phyloP scores from a whole-genome alignment of 2,888 invertebrate genomes.

The Anthrax anthrax region DNA sequence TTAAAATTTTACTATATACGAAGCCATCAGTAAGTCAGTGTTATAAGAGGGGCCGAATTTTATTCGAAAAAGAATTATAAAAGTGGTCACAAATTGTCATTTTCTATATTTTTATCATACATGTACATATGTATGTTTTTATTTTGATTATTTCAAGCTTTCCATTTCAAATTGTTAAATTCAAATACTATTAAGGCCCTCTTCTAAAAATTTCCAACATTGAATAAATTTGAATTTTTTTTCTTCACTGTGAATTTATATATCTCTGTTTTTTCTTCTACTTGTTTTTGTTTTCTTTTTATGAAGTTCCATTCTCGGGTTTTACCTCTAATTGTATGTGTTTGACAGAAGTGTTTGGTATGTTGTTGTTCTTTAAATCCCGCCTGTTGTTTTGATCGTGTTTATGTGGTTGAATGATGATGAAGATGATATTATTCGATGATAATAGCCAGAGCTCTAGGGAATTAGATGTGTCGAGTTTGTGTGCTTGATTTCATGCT shows the following conservation, averaged over 20 bases:
- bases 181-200: neutral
- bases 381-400: neutral
- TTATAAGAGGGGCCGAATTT: neutral
- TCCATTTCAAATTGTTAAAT: constrained; percentile 4
- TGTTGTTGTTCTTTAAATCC: neutral
- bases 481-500: neutral
- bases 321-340: neutral
- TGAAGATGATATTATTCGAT: neutral
- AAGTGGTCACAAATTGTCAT: neutral
- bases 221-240: neutral
- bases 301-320: constrained; percentile 1
- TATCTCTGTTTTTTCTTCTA: neutral
- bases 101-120: neutral
- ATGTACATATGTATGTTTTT: neutral
- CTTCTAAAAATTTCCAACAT: neutral
- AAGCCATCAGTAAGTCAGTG: neutral
- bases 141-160: constrained; percentile 1
- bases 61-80: neutral
- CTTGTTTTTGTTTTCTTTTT: neutral
- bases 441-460: neutral
- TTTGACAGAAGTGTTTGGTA: neutral
- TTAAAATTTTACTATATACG: neutral
- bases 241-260: no score
- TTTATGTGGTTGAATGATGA: neutral
- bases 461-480: neutral